phyloP scores from a whole-genome alignment of 2,888 invertebrate species.

The Limnephilus auricula region DNA sequence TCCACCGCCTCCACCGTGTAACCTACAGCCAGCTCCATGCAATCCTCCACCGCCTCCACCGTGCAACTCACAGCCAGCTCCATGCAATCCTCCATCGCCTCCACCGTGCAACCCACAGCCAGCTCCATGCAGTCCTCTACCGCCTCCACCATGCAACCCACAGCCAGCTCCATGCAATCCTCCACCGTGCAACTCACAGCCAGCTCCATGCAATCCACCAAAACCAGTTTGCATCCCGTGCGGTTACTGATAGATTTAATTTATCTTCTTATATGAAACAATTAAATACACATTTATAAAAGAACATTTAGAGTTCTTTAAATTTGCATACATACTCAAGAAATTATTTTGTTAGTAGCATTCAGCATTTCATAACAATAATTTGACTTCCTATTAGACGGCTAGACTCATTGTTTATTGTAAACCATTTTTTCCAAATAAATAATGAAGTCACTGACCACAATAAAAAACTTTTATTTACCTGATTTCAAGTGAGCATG shows the following conservation, averaged over 20 bases:
- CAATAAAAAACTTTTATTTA: no score
- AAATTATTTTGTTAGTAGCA: no score
- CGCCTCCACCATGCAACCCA: neutral
- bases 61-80: neutral
- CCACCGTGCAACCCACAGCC: conserved; percentile 1
- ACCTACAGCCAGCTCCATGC: neutral
- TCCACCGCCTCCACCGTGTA: neutral
- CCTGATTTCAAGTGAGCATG: no score
- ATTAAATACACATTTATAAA: no score
- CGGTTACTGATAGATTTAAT: neutral
- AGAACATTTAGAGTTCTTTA: no score
- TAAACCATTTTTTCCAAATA: no score
- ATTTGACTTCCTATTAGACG: no score
- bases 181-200: neutral
- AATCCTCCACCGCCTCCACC: conserved; percentile 6
- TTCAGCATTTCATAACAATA: no score
- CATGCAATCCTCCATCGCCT: neutral
- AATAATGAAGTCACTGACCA: no score
- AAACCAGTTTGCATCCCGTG: neutral
- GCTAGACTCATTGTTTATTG: no score
- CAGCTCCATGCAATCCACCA: neutral
- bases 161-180: neutral
- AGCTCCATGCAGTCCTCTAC: neutral
- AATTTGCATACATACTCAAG: no score
- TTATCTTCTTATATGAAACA: no score